Base-by-base conservation (phyloP, 2,113 vertebrate species). In the Myotis davidii region DNA sequence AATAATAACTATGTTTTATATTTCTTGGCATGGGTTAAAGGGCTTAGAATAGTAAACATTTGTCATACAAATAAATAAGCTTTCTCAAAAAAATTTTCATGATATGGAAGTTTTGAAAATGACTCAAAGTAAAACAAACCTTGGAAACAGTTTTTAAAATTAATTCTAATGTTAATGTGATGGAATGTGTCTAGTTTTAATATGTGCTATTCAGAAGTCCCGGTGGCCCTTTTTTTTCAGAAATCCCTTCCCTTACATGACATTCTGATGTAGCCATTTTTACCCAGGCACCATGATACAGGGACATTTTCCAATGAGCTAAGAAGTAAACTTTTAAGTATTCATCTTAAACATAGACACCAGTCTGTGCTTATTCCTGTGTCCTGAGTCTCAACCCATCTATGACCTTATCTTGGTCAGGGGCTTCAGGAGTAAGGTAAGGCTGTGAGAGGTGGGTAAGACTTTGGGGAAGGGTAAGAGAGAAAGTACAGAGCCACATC, bases 81-180 rank as follows among this genome's bases (percentile, higher is more conserved):
- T 81, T 73, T 67, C 45, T 11, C 9, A 54, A 50, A 56, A 86
- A 3, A 56, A 3, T 65, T 84, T 95, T 85, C 14, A 74, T 39
- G 50, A 27, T 16, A 39, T 54, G 39, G 29, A 9, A 67, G 9
- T 14, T 70, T 81, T 95, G 45, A 84, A 88, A 92, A 79, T 78
- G n/a, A 12, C 48, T 90, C 34, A 39, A 84, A 88, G 25, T 54
- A 29, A 59, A 91, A 39, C 70, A 37, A 95, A 59, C 82, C 39
- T 73, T 77, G 34, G 50, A 65, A 91, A 91, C 5, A 14, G 74
- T 69, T 94, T 94, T 69, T 13, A 29, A 67, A 94, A 91, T 70
- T 29, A 87, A 54, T 48, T 39, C 14, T 72, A 61, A 54, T 78
- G 23, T 14, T 88, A 73, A 74, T 29, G 27, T n/a, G 14, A 17